A percentile compares a stretch with the other conserved stretches of the same genome.
Evolutionary conservation across 2,113 vertebrate species (phyloP).

Genomic region (Tragelaphus imberbis): DNA sequence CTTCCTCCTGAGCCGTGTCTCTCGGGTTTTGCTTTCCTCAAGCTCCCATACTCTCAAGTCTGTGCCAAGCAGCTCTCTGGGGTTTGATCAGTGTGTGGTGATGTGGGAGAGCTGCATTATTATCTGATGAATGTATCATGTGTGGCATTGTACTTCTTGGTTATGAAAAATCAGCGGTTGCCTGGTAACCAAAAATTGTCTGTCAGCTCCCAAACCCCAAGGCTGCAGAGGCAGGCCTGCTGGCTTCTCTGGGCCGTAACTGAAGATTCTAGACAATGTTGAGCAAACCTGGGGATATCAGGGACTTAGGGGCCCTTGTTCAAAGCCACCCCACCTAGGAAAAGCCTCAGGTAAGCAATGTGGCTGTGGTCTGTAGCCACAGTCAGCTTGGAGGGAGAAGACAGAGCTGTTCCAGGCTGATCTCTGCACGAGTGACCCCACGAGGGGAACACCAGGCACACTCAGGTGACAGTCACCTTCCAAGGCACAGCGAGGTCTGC

Average conservation of each 20-base stretch:
- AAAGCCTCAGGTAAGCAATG: accelerated
- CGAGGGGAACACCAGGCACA: accelerated
- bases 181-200: constrained; percentile 42
- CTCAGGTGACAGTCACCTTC: accelerated
- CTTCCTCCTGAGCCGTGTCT: neutral
- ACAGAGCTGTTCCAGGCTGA: accelerated
- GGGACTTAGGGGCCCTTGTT: accelerated
- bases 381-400: too few relatives aligned
- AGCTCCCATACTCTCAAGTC: neutral
- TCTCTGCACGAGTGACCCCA: accelerated
- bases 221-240: neutral
- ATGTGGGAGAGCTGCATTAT: neutral
- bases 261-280: accelerated
- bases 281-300: accelerated
- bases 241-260: accelerated
- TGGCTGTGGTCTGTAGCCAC: accelerated
- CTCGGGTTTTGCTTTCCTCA: neutral
- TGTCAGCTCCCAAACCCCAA: neutral
- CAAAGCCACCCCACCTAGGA: neutral
- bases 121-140: neutral
- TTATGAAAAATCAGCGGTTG: constrained; percentile 46
- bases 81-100: neutral
- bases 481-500: accelerated
- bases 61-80: neutral
- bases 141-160: neutral